Base-by-base conservation (phyloP, 2,888 invertebrate genomes). In the Stenurella melanura region DNA sequence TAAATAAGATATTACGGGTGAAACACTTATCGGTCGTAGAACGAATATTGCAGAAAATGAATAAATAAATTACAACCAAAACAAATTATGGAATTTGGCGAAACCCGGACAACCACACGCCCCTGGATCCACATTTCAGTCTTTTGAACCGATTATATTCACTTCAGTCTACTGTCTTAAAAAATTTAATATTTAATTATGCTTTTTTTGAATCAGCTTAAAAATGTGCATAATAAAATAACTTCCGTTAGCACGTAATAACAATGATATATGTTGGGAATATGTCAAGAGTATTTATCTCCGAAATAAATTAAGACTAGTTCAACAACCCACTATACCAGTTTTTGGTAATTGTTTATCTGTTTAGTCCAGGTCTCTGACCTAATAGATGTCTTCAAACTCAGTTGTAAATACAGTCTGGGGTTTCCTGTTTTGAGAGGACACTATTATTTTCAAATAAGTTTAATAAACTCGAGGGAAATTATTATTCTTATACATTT, bases 301-400 rank as follows among this genome's bases (percentile, higher is more conserved):
- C 50, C 50, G 50, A 50, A 50, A 50, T 50, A n/a, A 50, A 50
- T 50, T 50, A 50, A n/a, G 50, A 50, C 4, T 12, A n/a, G 50
- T 50, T 50, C 50, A 50, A 50, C 50, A 50, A 50, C 50, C 50
- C 12, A 50, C 15, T 42, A 50, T 50, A 50, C 50, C 15, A n/a
- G 50, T n/a, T 50, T 50, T 6, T 50, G n/a, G 50, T 50, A 50
- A 50, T 50, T 50, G 50, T n/a, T 50, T n/a, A 50, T 50, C 50
- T n/a, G n/a, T 4, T 5, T 50, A 2, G 6, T 6, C 1, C 15
- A 6, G 50, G 50, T 50, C 50, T 50, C n/a, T 50, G 50, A 50
- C 50, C 50, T n/a, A 15, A n/a, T n/a, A n/a, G 9, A n/a, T 50
- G 50, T 50, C 50, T 50, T 50, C 50, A 50, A n/a, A n/a, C 50